Evolutionary conservation across 2,888 invertebrate species (phyloP).

Genomic region (Drosophila robusta): DNA sequence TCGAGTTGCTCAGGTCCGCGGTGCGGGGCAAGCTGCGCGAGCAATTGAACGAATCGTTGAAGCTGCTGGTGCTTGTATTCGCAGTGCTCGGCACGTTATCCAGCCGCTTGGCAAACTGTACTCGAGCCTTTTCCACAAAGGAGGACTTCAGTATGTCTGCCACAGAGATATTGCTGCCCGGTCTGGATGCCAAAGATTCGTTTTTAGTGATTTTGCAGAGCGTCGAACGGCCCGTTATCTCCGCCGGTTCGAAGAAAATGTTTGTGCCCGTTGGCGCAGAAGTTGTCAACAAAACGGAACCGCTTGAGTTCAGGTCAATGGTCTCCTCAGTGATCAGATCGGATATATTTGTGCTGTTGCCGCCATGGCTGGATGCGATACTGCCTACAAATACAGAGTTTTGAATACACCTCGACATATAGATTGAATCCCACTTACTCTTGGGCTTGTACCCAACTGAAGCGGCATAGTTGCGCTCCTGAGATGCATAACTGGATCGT

Average conservation of each 20-base stretch:
- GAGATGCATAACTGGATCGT: constrained; percentile 34
- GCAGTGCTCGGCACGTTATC: constrained; percentile 49
- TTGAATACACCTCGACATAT: too few species aligned
- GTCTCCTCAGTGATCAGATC: constrained; percentile 83
- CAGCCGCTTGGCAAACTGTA: constrained; percentile 54
- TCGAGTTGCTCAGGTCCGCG: constrained; percentile 78
- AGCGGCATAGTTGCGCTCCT: not conserved
- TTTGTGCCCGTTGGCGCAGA: constrained; percentile 59
- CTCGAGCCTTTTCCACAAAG: constrained; percentile 80
- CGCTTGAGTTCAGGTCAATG: constrained; percentile 79
- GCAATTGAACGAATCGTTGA: constrained; percentile 62
- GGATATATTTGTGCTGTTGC: constrained; percentile 79
- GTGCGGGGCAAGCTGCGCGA: constrained; percentile 81
- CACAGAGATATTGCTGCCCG: constrained; percentile 66
- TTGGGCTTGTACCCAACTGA: constrained; percentile 7
- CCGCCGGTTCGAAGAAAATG: constrained; percentile 83
- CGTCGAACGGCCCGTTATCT: constrained; percentile 84
- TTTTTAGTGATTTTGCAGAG: constrained; percentile 48
- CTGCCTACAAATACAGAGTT: constrained; percentile 30
- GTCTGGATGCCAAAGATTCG: constrained; percentile 22
- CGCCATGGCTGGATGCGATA: constrained; percentile 48
- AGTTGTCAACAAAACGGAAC: constrained; percentile 41
- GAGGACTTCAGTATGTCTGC: constrained; percentile 84
- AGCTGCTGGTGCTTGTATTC: constrained; percentile 32
- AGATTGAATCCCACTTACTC: constrained; percentile 12